phyloP scores from a whole-genome alignment of 2,888 invertebrate species.

The Magallana nippona region DNA sequence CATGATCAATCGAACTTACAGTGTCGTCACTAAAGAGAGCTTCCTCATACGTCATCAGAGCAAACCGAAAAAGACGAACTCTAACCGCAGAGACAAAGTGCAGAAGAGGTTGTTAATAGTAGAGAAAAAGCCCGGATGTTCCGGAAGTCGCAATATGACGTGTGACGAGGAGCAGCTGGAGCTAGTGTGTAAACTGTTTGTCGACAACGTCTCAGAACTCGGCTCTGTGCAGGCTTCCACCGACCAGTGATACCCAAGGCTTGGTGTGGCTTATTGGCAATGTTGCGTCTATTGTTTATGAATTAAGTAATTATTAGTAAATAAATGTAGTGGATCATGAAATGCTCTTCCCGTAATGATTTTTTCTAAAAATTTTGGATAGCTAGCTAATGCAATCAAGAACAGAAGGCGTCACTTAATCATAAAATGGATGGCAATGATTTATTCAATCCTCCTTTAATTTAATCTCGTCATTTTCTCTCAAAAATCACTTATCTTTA shows the following conservation, averaged over 20 bases:
- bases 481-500: too few relatives aligned
- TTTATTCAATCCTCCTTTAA: too few relatives aligned
- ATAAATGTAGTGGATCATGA: too few relatives aligned
- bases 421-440: too few relatives aligned
- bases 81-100: neutral
- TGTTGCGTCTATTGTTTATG: neutral
- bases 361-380: too few relatives aligned
- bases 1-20: conserved; percentile 64
- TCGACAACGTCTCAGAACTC: conserved; percentile 20
- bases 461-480: too few relatives aligned
- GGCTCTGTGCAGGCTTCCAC: conserved; percentile 4
- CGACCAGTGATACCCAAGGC: neutral
- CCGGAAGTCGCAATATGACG: neutral
- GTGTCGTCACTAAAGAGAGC: conserved; percentile 69
- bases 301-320: neutral
- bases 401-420: too few relatives aligned
- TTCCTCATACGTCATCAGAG: conserved; percentile 66
- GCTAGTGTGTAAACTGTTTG: conserved; percentile 35
- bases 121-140: neutral
- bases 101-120: conserved; percentile 28
- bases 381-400: too few relatives aligned
- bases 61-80: conserved; percentile 34
- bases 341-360: too few relatives aligned
- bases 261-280: neutral
- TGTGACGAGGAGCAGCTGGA: conserved; percentile 27